Percentiles rank a stretch among this genome's conserved stretches.
These are phyloP conservation scores for Neolamprologus ventralis DNA, from an alignment of 2,113 vertebrate genomes.

Conservation along the genomic window DNA sequence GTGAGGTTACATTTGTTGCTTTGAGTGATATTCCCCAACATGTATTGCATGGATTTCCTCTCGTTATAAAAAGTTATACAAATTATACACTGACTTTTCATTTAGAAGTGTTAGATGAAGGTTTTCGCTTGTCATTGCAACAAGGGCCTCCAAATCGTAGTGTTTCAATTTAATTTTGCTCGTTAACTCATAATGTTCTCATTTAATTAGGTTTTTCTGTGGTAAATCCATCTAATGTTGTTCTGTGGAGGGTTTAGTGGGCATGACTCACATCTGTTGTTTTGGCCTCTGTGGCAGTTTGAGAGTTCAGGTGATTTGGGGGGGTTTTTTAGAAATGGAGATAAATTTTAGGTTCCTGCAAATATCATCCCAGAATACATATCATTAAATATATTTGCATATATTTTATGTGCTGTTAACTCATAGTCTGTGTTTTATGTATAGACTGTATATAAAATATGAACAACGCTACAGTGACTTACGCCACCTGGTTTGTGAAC, in stretches of 20 bases:
- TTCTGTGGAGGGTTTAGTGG: background rate
- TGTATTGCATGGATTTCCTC: background rate
- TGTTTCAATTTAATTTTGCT: background rate
- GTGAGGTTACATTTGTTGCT: background rate
- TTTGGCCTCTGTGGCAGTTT: background rate
- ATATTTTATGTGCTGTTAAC: background rate
- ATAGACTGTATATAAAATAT: background rate
- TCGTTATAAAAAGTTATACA: background rate
- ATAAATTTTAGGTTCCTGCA: background rate
- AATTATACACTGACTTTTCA: background rate
- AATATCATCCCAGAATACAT: background rate
- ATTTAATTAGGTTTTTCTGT: background rate
- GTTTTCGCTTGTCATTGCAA: background rate
- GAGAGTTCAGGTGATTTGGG: background rate
- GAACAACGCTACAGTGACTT: background rate
- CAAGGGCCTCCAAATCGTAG: background rate
- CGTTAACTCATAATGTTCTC: background rate
- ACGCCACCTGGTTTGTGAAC: background rate
- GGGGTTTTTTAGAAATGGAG: accelerated
- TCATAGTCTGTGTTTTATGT: background rate
- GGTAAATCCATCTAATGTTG: background rate
- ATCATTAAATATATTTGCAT: background rate
- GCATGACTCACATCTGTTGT: background rate
- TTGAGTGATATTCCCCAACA: background rate
- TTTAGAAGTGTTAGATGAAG: background rate